A percentile compares a stretch with the other conserved stretches of the same genome.
phyloP scores from a whole-genome alignment of 2,797 vertebrate genomes.

The Crocidura indochinensis region DNA sequence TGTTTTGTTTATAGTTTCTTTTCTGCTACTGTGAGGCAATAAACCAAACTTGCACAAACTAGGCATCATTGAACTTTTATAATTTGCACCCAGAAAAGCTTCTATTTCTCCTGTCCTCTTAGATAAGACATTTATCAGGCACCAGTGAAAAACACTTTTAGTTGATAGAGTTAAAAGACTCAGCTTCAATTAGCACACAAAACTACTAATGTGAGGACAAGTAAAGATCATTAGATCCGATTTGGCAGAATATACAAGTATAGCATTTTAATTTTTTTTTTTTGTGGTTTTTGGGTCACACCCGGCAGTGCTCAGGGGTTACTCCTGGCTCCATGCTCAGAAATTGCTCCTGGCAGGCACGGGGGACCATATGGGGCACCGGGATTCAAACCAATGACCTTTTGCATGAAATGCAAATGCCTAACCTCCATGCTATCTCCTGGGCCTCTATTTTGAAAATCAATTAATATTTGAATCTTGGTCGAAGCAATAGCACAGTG shows the following conservation, averaged over 20 bases:
- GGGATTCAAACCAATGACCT: no score
- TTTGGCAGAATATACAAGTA: conserved; percentile 15
- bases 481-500: no score
- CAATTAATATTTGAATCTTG: conserved; percentile 44
- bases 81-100: conserved; percentile 16
- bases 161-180: not conserved
- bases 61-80: conserved; percentile 52
- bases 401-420: no score
- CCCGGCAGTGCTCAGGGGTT: no score
- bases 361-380: no score
- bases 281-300: no score
- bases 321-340: no score
- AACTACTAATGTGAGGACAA: not conserved
- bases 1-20: not conserved
- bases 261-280: not conserved
- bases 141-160: not conserved
- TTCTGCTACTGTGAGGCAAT: conserved; percentile 27
- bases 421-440: no score
- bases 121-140: conserved; percentile 29
- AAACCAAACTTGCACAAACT: conserved; percentile 38
- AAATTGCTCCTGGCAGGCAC: no score
- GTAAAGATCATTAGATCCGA: not conserved
- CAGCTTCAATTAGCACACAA: not conserved
- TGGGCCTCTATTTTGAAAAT: not conserved
- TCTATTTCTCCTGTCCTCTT: not conserved